These are phyloP conservation scores for Euphonia xanthogaster DNA, from an alignment of 2,797 vertebrate species.

Conservation along the genomic window DNA sequence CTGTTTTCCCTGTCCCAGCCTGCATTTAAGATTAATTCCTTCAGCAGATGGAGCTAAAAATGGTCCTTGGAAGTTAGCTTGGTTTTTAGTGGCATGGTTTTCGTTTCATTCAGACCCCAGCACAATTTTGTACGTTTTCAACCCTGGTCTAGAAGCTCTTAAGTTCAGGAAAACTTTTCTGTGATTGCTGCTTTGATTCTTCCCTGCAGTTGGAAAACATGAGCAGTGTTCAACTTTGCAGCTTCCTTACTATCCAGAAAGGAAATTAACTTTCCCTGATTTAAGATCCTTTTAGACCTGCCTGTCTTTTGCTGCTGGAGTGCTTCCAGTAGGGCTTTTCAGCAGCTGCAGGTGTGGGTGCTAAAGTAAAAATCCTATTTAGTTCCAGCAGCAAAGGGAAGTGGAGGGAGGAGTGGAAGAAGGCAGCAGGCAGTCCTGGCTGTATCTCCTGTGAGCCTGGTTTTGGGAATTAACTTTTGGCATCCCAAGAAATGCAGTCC, in stretches of 20 bases:
- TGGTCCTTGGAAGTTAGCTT: background rate
- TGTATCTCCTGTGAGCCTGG: background rate
- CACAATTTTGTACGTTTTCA: background rate
- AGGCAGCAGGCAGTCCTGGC: background rate
- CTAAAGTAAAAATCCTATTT: slow-evolving; percentile 49
- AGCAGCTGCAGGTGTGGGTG: slow-evolving; percentile 58
- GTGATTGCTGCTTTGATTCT: slow-evolving; percentile 34
- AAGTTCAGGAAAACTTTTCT: slow-evolving; percentile 9
- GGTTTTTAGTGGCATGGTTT: background rate
- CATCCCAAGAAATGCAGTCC: background rate
- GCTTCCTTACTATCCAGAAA: slow-evolving; percentile 54
- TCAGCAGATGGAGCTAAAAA: background rate
- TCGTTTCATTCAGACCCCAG: background rate
- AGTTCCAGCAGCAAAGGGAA: slow-evolving; percentile 15
- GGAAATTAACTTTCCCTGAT: slow-evolving; percentile 67
- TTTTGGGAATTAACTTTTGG: background rate
- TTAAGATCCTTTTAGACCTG: slow-evolving; percentile 59
- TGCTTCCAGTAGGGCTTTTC: slow-evolving; percentile 39
- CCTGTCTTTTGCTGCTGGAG: slow-evolving; percentile 45
- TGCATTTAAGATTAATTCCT: slow-evolving; percentile 19
- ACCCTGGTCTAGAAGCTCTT: background rate
- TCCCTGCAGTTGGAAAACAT: slow-evolving; percentile 43
- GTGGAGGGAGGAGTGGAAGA: background rate
- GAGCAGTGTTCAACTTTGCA: slow-evolving; percentile 23
- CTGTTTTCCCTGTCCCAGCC: background rate